Evolutionary conservation across 2,797 vertebrate genomes (phyloP), one percentile per base, ranked within the genome.

Genomic region (Vireo griseus): DNA sequence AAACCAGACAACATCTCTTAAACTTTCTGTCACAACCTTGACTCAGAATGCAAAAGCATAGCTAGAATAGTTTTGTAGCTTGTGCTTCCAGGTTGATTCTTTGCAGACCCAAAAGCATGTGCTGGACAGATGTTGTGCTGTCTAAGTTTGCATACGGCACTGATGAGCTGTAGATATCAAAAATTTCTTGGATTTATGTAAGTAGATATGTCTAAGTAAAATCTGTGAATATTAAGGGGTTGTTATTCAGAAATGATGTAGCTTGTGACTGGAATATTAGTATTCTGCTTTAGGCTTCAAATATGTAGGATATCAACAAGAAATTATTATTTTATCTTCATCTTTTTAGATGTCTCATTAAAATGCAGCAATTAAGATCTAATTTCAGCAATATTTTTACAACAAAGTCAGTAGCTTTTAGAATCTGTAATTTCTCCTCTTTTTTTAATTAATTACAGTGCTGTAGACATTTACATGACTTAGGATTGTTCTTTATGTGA

Each of bases 81-180:
- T 78, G n/a, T 63, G 35, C 33, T 94, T 96, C 75, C 69, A 92
- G 85, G 66, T 26, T 77, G 40, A 69, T 63, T 72, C 73, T 92
- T 90, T 91, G 68, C 52, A 92, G 57, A 82, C 16, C 11, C 52
- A 77, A 72, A 89, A 84, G 13, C 92, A 88, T 95, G 58, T 92
- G 94, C 44, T 69, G 48, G 69, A 44, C 95, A 97, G 94, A 95
- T 97, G 95, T 82, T 94, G 28, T 42, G 10, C 59, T 75, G 66
- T 83, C 42, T 95, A 93, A 65, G 21, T 92, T 84, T 94, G 40
- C 89, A 89, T 83, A 81, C 68, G 85, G 83, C 57, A 91, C 73
- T 94, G 93, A 92, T 88, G 80, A 94, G 82, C 37, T 88, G 75
- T 48, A 92, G 62, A 74, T 92, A 92, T 37, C 44, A 84, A 75